Percentiles rank a stretch among this genome's conserved stretches.
Evolutionary conservation across 1,140 invertebrate genomes (phyloP).

Genomic region (Cotesia glomerata): DNA sequence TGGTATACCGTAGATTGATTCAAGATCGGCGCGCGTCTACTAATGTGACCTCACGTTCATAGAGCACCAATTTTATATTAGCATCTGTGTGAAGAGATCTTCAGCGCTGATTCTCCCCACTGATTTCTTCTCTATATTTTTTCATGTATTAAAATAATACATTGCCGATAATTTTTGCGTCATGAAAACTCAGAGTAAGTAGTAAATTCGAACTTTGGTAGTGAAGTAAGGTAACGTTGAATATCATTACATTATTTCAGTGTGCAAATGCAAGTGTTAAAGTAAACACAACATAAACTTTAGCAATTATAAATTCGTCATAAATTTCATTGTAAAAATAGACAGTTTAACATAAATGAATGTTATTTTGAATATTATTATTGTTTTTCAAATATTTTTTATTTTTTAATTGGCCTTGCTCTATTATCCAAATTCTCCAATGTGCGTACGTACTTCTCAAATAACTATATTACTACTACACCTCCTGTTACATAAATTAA

Average conservation of each 20-base stretch:
- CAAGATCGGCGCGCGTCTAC: slow-evolving; percentile 47
- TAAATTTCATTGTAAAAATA: background rate
- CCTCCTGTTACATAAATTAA: slow-evolving; percentile 56
- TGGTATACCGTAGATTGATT: slow-evolving; percentile 46
- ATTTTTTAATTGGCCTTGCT: slow-evolving; percentile 10
- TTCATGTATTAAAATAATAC: background rate
- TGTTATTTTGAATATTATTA: no score
- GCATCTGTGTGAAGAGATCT: slow-evolving; percentile 32
- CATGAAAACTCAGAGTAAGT: background rate
- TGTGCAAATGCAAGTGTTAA: slow-evolving; percentile 9
- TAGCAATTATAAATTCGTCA: background rate
- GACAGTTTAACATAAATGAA: background rate
- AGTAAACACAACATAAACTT: background rate
- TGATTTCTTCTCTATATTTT: background rate
- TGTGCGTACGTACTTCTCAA: slow-evolving; percentile 9
- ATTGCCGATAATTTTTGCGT: background rate
- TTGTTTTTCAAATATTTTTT: slow-evolving; percentile 1
- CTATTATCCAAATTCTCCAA: slow-evolving; percentile 18
- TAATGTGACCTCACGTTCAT: slow-evolving; percentile 54
- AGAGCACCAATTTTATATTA: slow-evolving; percentile 62
- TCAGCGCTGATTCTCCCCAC: slow-evolving; percentile 22
- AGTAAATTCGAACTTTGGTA: background rate
- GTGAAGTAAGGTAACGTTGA: no score
- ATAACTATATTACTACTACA: slow-evolving; percentile 32
- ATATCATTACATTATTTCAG: background rate